Percentiles rank a stretch among this genome's conserved stretches.
phyloP scores from a whole-genome alignment of 2,797 vertebrate genomes.

The Garrulus glandarius region DNA sequence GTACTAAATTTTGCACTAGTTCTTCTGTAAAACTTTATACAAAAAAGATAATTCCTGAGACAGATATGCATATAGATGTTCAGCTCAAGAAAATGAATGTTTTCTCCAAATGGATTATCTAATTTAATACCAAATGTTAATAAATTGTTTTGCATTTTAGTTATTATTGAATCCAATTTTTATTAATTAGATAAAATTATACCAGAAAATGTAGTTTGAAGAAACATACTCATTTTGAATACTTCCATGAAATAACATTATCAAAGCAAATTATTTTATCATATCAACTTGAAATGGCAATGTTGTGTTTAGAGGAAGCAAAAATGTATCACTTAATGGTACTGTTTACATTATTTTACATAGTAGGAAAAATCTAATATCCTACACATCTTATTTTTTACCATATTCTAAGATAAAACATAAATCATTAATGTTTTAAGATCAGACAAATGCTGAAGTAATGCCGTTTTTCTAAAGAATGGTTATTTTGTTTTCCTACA shows the following conservation, averaged over 20 bases:
- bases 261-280: background rate
- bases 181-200: background rate
- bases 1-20: background rate
- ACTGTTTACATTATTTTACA: background rate
- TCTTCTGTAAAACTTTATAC: background rate
- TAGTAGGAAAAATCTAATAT: background rate
- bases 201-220: background rate
- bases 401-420: background rate
- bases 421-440: background rate
- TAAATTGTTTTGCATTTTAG: background rate
- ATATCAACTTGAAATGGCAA: background rate
- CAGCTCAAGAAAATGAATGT: background rate
- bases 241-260: background rate
- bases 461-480: background rate
- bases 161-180: background rate
- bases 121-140: background rate
- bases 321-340: background rate
- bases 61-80: background rate
- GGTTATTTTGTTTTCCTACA: background rate
- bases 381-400: background rate
- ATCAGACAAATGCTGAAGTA: background rate
- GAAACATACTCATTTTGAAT: background rate
- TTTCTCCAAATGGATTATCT: background rate
- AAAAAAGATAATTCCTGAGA: background rate
- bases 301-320: background rate